Percentiles rank a stretch among this genome's conserved stretches.
These are phyloP conservation scores for Grammomys dolichurus DNA, from an alignment of 2,113 vertebrate genomes.

Conservation along the genomic window DNA sequence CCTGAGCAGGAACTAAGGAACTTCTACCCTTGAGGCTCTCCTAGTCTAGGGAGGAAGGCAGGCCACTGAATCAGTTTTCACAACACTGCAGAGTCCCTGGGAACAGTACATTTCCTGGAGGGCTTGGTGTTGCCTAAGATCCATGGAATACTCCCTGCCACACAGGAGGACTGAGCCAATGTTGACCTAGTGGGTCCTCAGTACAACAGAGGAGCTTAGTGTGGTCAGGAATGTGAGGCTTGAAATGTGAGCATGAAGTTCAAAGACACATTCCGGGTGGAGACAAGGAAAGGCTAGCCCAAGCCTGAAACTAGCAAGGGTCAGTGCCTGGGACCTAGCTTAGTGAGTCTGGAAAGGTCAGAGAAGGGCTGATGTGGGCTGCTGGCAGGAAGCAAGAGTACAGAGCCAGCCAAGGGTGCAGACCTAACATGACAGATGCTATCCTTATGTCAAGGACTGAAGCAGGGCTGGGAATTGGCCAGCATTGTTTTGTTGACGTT, in stretches of 20 bases:
- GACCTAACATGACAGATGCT: neutral
- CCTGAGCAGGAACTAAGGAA: neutral
- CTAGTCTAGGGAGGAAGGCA: neutral
- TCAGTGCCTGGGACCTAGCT: too few species aligned
- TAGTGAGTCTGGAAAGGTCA: neutral
- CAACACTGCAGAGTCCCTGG: rapidly evolving
- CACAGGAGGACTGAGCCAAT: neutral
- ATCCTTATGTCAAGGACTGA: neutral
- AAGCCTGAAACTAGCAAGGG: neutral
- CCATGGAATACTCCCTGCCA: neutral
- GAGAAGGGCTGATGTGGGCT: neutral
- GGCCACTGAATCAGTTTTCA: neutral
- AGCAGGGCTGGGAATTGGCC: neutral
- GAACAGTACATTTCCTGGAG: neutral
- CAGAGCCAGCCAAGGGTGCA: neutral
- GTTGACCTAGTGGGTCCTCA: neutral
- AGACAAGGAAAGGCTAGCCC: neutral
- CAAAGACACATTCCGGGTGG: neutral
- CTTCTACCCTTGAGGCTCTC: neutral
- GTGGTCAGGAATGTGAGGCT: neutral
- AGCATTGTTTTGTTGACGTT: neutral
- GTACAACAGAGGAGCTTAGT: neutral
- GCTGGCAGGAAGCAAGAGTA: neutral
- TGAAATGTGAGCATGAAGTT: neutral
- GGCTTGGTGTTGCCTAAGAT: neutral